A percentile compares a stretch with the other conserved stretches of the same genome.
These are phyloP conservation scores for Peromyscus californicus DNA, from an alignment of 2,113 vertebrate species.

Conservation along the genomic window DNA sequence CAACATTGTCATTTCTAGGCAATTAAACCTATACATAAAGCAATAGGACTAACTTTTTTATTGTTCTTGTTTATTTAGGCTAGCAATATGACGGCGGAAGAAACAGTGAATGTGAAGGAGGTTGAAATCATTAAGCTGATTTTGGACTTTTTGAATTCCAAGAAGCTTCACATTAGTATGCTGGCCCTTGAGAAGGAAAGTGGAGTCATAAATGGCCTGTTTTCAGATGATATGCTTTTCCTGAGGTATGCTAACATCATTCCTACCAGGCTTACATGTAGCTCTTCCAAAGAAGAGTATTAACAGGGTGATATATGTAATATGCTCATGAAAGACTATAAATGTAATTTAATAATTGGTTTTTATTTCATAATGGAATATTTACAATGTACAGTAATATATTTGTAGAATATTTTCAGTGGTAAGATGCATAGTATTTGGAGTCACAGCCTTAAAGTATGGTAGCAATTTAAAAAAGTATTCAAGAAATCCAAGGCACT, in stretches of 20 bases:
- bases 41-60: neutral
- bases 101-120: constrained; percentile 98
- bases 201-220: constrained; percentile 98
- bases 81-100: constrained; percentile 97
- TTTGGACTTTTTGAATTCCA: constrained; percentile 97
- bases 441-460: neutral
- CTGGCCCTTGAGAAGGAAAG: constrained; percentile 98
- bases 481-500: constrained; percentile 14
- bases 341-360: constrained; percentile 17
- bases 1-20: neutral
- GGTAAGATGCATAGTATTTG: neutral
- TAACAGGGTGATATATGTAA: neutral
- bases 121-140: constrained; percentile 98
- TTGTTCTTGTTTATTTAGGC: constrained; percentile 82
- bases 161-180: constrained; percentile 99
- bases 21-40: constrained; percentile 57
- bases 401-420: constrained; percentile 51
- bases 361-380: constrained; percentile 38
- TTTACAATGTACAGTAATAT: constrained; percentile 28
- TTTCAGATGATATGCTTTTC: constrained; percentile 99
- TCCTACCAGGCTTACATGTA: constrained; percentile 21
- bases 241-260: constrained; percentile 90
- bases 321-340: constrained; percentile 27
- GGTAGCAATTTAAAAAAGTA: neutral
- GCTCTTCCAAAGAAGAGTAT: neutral